Conservation (phyloP, 2,797 vertebrate genomes). For the Sebastiscus tertius region DNA sequence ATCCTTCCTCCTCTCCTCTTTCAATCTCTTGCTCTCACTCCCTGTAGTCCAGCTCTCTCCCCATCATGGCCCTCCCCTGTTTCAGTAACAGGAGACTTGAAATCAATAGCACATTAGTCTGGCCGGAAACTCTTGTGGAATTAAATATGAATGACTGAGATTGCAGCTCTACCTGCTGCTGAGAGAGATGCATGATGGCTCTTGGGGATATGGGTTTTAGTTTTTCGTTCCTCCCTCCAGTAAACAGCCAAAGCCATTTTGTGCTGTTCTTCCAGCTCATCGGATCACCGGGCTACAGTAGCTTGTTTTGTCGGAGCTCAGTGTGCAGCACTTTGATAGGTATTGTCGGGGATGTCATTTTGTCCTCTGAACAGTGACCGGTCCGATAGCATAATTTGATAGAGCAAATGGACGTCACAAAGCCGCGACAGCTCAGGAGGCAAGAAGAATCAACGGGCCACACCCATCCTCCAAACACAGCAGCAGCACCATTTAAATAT, state of each 20-base stretch:
- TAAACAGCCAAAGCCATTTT: conserved; percentile 75
- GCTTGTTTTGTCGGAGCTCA: conserved; percentile 47
- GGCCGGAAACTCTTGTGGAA: conserved; percentile 84
- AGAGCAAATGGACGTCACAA: conserved; percentile 73
- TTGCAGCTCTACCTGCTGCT: conserved; percentile 85
- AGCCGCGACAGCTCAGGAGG: conserved; percentile 74
- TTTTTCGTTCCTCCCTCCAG: conserved; percentile 40
- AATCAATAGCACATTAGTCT: conserved; percentile 90
- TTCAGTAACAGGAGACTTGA: conserved; percentile 84
- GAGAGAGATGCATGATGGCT: conserved; percentile 74
- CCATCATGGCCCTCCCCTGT: conserved; percentile 57
- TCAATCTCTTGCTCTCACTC: conserved; percentile 70
- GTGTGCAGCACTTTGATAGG: conserved; percentile 27
- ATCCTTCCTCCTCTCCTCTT: conserved; percentile 54
- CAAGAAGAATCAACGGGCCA: conserved; percentile 71
- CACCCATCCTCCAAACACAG: conserved; percentile 72
- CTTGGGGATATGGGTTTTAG: conserved; percentile 62
- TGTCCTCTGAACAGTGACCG: conserved; percentile 43
- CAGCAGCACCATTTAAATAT: conserved; percentile 74
- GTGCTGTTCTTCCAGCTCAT: conserved; percentile 50
- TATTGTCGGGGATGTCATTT: conserved; percentile 50
- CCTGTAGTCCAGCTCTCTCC: conserved; percentile 59
- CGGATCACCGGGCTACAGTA: conserved; percentile 28
- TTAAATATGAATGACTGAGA: conserved; percentile 90
- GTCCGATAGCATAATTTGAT: conserved; percentile 59